These are phyloP conservation scores for Drosophila mimetica DNA, from an alignment of 2,888 invertebrate genomes.

Conservation along the genomic window DNA sequence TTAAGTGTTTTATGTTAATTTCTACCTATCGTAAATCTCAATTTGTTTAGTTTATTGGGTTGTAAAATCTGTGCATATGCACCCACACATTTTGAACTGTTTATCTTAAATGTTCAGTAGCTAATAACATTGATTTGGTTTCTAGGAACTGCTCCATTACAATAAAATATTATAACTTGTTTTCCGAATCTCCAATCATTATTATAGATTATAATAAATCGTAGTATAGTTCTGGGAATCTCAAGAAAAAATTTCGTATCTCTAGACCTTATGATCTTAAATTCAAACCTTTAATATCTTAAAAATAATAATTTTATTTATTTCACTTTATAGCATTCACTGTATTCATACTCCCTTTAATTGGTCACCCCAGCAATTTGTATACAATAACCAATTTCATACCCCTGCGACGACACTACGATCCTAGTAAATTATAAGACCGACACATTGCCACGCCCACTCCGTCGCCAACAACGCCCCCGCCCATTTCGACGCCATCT, in stretches of 20 bases:
- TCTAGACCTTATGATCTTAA: not conserved
- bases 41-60: not conserved
- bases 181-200: no score
- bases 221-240: not conserved
- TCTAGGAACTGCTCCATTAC: no score
- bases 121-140: not conserved
- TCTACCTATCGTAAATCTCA: not conserved
- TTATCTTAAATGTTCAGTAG: not conserved
- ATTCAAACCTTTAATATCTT: no score
- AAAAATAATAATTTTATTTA: not conserved
- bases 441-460: conserved; percentile 24
- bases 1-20: not conserved
- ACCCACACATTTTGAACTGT: not conserved
- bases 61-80: conserved; percentile 1
- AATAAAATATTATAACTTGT: no score
- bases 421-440: conserved; percentile 17
- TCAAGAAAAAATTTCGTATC: no score
- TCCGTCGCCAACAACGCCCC: conserved; percentile 27
- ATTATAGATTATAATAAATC: no score
- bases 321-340: not conserved
- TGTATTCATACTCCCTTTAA: conserved; percentile 5
- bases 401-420: not conserved
- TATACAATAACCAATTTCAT: conserved; percentile 16
- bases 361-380: conserved; percentile 1
- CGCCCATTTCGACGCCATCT: conserved; percentile 4